Conservation (phyloP, 2,888 invertebrate species). For the Pyrrhosoma nymphula region DNA sequence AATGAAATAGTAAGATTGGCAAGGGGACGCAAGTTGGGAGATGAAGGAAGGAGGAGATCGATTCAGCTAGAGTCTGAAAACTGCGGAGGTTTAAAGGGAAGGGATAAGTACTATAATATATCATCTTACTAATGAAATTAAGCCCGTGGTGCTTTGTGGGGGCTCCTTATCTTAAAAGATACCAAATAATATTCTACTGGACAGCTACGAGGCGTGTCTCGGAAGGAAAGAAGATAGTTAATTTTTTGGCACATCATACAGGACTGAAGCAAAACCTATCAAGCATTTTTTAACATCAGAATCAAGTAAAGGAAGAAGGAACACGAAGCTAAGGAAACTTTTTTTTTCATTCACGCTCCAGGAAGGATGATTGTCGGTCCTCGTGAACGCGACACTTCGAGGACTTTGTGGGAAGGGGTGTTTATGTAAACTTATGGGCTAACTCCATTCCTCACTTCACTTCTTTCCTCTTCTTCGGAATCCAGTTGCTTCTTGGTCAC, state of each 20-base stretch:
- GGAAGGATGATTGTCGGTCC: not conserved
- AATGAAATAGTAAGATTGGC: not conserved
- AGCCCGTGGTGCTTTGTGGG: not conserved
- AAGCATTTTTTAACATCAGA: not conserved
- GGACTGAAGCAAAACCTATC: not conserved
- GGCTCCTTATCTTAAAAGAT: not conserved
- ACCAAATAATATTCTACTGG: not conserved
- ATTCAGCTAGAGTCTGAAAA: conserved; percentile 36
- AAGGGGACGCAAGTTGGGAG: not conserved
- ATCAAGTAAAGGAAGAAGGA: not conserved
- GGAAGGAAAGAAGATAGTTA: not conserved
- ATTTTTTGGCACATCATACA: not conserved
- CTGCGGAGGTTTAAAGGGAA: conserved; percentile 62
- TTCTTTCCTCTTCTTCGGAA: conserved; percentile 20
- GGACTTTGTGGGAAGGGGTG: not conserved
- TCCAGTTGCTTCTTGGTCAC: not conserved
- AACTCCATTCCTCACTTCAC: conserved; percentile 41
- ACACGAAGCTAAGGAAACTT: not conserved
- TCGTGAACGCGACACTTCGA: conserved; percentile 23
- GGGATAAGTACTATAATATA: not conserved
- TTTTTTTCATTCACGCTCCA: not conserved
- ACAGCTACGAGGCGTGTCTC: not conserved
- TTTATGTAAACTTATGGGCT: not conserved
- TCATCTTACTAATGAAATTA: not conserved
- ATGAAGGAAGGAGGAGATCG: conserved; percentile 37